Evolutionary conservation across 1,140 invertebrate species (phyloP).

Genomic region (Drosophila suzukii): DNA sequence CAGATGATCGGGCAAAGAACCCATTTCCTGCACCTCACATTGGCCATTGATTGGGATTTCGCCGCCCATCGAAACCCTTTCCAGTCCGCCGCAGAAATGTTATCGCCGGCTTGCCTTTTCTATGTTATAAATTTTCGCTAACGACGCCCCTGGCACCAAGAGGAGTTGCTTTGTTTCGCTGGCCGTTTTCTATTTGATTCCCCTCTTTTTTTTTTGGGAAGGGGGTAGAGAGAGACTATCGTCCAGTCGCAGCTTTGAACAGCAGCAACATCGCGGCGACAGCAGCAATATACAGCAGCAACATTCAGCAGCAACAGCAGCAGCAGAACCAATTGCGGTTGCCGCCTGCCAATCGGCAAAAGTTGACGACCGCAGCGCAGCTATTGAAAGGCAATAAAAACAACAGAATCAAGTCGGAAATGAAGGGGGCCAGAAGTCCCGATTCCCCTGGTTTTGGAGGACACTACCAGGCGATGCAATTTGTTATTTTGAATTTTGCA

Average conservation of each 20-base stretch:
- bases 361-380: constrained; percentile 69
- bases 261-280: constrained; percentile 15
- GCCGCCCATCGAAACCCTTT: constrained; percentile 9
- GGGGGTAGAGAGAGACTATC: background rate
- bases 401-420: constrained; percentile 24
- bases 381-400: constrained; percentile 56
- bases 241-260: constrained; percentile 64
- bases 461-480: constrained; percentile 61
- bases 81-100: background rate
- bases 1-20: background rate
- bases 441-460: background rate
- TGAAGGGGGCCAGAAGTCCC: background rate
- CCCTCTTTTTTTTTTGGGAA: background rate
- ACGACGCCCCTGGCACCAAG: constrained; percentile 68
- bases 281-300: constrained; percentile 25
- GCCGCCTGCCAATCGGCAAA: constrained; percentile 76
- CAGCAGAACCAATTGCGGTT: constrained; percentile 70
- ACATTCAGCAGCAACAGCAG: background rate
- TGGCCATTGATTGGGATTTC: constrained; percentile 12
- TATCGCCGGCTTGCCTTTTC: constrained; percentile 19
- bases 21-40: background rate
- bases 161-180: constrained; percentile 19
- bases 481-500: constrained; percentile 81
- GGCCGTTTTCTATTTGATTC: constrained; percentile 4
- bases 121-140: constrained; percentile 65